A percentile compares a stretch with the other conserved stretches of the same genome.
Conservation (phyloP, 1,140 invertebrate genomes). For the Branchinecta lindahli region DNA sequence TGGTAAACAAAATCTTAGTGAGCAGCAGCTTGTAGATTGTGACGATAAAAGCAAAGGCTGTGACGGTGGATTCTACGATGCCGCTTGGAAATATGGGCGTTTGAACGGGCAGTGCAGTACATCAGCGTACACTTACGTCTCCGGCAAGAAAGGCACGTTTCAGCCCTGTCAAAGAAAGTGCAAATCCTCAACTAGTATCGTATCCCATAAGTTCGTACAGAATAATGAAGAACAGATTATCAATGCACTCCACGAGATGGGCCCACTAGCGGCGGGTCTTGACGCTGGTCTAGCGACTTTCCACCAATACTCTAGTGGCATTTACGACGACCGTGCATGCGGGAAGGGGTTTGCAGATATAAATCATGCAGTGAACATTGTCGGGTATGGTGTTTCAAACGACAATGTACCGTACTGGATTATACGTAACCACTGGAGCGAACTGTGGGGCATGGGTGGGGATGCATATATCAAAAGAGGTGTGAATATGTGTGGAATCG, state of each 20-base stretch:
- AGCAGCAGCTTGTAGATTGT: conserved; percentile 16
- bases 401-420: conserved; percentile 36
- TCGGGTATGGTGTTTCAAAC: not conserved
- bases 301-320: not conserved
- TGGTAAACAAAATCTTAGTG: conserved; percentile 10
- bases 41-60: conserved; percentile 5
- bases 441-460: conserved; percentile 37
- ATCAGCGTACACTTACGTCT: conserved; percentile 7
- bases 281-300: not conserved
- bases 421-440: conserved; percentile 37
- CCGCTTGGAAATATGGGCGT: not conserved
- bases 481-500: conserved; percentile 29
- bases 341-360: not conserved
- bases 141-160: not conserved
- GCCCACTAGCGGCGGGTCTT: not conserved
- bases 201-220: not conserved
- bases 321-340: conserved; percentile 14
- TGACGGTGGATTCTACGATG: conserved; percentile 1
- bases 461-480: conserved; percentile 38
- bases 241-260: not conserved
- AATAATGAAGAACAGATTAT: conserved; percentile 1
- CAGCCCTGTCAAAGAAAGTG: not conserved
- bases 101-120: too few species aligned
- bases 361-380: conserved; percentile 5
- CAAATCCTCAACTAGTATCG: not conserved